Conservation (phyloP, 2,797 vertebrate genomes). For the Oreochromis mossambicus region DNA sequence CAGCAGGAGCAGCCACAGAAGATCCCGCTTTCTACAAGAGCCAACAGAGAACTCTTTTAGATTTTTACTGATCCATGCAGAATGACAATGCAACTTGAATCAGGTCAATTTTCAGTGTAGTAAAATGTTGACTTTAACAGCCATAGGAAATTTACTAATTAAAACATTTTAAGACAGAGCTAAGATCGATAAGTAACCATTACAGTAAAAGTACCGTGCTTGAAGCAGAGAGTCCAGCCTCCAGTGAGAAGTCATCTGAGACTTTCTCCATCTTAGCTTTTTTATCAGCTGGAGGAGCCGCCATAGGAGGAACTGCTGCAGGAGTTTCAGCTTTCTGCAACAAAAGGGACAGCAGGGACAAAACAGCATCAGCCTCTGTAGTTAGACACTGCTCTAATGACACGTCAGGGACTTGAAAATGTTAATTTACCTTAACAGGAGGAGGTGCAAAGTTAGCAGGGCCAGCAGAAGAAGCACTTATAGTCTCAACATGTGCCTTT, state of each 20-base stretch:
- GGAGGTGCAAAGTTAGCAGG: conserved; percentile 56
- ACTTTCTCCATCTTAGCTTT: conserved; percentile 65
- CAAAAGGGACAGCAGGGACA: not conserved
- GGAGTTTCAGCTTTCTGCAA: conserved; percentile 34
- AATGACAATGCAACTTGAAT: not conserved
- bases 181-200: not conserved
- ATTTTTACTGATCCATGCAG: not conserved
- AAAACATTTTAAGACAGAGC: not conserved
- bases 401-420: not conserved
- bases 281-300: conserved; percentile 71
- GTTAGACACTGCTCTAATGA: not conserved
- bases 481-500: conserved; percentile 15
- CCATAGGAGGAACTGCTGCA: not conserved
- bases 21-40: conserved; percentile 9
- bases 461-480: conserved; percentile 38
- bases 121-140: not conserved
- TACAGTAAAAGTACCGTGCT: conserved; percentile 1
- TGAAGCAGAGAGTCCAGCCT: conserved; percentile 5
- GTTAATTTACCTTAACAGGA: conserved; percentile 30
- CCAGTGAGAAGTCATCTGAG: conserved; percentile 31
- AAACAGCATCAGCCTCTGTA: not conserved
- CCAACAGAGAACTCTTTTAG: not conserved
- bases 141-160: not conserved
- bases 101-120: not conserved
- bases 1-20: conserved; percentile 41